Percentiles rank a stretch among this genome's conserved stretches.
Evolutionary conservation across 2,113 vertebrate species (phyloP).

Genomic region (Channa argus): DNA sequence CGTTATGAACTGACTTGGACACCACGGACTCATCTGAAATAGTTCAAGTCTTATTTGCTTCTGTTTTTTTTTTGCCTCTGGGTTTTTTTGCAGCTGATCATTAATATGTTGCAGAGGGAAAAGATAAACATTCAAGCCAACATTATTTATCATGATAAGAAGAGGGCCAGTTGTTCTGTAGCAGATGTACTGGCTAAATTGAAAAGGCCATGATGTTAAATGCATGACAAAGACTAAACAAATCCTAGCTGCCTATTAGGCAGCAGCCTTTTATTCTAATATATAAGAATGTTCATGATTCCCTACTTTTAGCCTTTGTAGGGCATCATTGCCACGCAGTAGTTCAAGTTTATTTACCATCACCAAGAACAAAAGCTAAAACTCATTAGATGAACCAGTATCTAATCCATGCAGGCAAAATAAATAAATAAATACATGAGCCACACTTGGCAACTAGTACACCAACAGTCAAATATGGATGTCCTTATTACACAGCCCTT

Average conservation of each 20-base stretch:
- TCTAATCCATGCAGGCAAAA: conserved; percentile 9
- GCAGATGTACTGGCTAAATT: conserved; percentile 27
- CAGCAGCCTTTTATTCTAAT: neutral
- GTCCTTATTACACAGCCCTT: conserved; percentile 23
- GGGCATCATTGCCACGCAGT: too few relatives aligned
- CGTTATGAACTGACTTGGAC: conserved; percentile 40
- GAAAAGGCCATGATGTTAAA: conserved; percentile 1
- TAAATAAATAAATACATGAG: neutral
- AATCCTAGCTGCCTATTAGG: conserved; percentile 10
- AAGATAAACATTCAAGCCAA: neutral
- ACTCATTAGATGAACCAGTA: conserved; percentile 6
- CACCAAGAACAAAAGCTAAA: conserved; percentile 1
- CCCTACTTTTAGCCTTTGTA: neutral
- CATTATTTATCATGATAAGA: conserved; percentile 30
- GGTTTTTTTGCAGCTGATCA: conserved; percentile 25
- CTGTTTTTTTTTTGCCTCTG: conserved; percentile 42
- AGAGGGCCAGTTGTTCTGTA: neutral
- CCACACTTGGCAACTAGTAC: conserved; percentile 36
- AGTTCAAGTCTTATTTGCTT: conserved; percentile 41
- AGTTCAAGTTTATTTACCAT: neutral
- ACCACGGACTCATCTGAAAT: conserved; percentile 15
- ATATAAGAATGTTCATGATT: conserved; percentile 27
- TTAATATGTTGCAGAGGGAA: conserved; percentile 27
- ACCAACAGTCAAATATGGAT: conserved; percentile 50
- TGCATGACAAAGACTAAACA: conserved; percentile 9